phyloP scores from a whole-genome alignment of 2,113 vertebrate genomes.

The Phrynosoma platyrhinos region DNA sequence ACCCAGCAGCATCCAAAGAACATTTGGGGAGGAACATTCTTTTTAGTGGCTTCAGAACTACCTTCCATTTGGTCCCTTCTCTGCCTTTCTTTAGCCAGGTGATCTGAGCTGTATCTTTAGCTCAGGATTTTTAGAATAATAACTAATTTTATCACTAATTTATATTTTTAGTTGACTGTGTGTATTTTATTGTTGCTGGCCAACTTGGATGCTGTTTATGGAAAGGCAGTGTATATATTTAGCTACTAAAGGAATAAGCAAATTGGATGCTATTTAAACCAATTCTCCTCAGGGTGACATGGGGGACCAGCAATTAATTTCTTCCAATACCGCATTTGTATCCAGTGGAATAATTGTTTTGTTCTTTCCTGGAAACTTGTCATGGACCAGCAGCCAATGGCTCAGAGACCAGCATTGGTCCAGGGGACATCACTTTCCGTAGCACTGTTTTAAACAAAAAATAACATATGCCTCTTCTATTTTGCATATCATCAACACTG shows the following conservation, averaged over 20 bases:
- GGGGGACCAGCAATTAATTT: too few species aligned
- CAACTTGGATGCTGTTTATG: background rate
- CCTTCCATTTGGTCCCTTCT: background rate
- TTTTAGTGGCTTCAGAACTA: background rate
- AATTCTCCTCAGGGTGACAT: background rate
- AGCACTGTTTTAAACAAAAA: too few species aligned
- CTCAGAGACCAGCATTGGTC: too few species aligned
- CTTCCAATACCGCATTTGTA: too few species aligned
- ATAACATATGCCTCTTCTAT: too few species aligned
- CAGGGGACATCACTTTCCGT: too few species aligned
- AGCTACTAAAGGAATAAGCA: background rate
- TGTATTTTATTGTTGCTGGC: background rate
- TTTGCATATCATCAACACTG: too few species aligned
- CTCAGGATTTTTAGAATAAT: background rate
- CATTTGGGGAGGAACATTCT: background rate
- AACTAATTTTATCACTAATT: background rate
- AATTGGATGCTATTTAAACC: background rate
- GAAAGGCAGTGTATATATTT: background rate
- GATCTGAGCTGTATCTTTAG: background rate
- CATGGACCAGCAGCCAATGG: too few species aligned
- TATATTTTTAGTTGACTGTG: background rate
- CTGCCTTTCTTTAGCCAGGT: background rate
- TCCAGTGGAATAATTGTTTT: too few species aligned
- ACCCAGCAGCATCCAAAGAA: background rate
- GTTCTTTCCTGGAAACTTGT: too few species aligned